Conservation (phyloP, 2,888 invertebrate species). For the Sinopyrophorus schimmeli region DNA sequence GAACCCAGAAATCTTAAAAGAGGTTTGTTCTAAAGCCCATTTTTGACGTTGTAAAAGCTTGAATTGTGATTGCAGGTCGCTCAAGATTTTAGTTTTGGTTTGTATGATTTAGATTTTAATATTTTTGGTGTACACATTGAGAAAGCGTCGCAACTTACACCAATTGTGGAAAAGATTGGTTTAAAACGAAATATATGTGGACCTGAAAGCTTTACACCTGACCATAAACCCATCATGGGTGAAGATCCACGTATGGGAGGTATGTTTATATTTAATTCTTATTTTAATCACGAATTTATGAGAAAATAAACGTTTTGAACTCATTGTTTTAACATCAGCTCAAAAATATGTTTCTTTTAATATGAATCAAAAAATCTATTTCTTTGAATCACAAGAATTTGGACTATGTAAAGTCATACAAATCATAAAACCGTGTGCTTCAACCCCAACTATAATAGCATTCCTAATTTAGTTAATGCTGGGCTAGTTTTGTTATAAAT, state of each 20-base stretch:
- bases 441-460: no score
- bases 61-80: slow-evolving; percentile 65
- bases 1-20: slow-evolving; percentile 80
- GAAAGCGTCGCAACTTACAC: slow-evolving; percentile 73
- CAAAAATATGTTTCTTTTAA: no score
- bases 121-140: slow-evolving; percentile 78
- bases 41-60: slow-evolving; percentile 1
- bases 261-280: no score
- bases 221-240: slow-evolving; percentile 87
- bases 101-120: slow-evolving; percentile 87
- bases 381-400: no score
- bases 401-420: no score
- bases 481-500: no score
- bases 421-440: no score
- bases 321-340: no score
- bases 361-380: no score
- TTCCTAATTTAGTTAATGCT: no score
- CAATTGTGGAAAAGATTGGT: slow-evolving; percentile 72
- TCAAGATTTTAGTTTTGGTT: slow-evolving; percentile 77
- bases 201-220: slow-evolving; percentile 90
- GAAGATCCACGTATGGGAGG: slow-evolving; percentile 68
- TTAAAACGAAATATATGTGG: slow-evolving; percentile 88
- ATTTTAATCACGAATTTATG: no score
- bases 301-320: no score
- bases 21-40: slow-evolving; percentile 55